phyloP scores from a whole-genome alignment of 1,140 invertebrate genomes.

The Hycleus cichorii region DNA sequence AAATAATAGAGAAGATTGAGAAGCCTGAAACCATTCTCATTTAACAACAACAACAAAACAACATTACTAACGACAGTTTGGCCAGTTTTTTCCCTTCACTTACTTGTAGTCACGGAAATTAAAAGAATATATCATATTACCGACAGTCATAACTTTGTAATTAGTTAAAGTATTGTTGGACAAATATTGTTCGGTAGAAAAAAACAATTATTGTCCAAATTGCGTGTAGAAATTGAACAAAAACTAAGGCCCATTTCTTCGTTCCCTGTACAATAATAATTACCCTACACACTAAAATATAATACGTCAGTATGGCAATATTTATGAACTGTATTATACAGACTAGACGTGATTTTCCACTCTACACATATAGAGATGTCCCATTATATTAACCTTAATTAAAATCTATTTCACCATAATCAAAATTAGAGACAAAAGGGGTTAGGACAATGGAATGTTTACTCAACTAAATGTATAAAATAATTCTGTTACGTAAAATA shows the following conservation, averaged over 20 bases:
- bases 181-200: too few species aligned
- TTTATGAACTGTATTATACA: conserved; percentile 7
- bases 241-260: conserved; percentile 3
- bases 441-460: neutral
- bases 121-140: conserved; percentile 2
- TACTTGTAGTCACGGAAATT: conserved; percentile 5
- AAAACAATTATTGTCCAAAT: too few species aligned
- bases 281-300: conserved; percentile 2
- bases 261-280: conserved; percentile 7
- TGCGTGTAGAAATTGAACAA: neutral
- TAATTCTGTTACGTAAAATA: conserved; percentile 1
- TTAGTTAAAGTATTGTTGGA: neutral
- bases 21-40: conserved; percentile 2
- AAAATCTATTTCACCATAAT: conserved; percentile 11
- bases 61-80: conserved; percentile 9
- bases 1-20: conserved; percentile 2
- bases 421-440: neutral
- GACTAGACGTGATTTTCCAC: conserved; percentile 14
- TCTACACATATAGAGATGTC: neutral
- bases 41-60: conserved; percentile 7
- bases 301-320: conserved; percentile 8
- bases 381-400: conserved; percentile 11
- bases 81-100: neutral
- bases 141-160: conserved; percentile 1
- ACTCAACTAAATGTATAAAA: neutral